Evolutionary conservation across 2,797 vertebrate genomes (phyloP).

Genomic region (Glyptemys insculpta): DNA sequence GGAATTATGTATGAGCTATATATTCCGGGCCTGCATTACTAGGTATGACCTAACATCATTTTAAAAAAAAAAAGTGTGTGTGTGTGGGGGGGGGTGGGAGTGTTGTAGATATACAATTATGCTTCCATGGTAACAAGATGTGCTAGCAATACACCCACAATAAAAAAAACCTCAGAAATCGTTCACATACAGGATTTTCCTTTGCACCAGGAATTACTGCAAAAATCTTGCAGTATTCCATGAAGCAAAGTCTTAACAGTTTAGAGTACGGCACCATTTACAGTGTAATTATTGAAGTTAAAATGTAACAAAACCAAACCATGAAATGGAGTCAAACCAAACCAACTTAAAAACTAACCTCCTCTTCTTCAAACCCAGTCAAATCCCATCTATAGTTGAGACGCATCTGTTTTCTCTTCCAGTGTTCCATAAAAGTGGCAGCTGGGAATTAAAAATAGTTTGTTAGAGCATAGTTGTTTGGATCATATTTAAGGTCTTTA

Average conservation of each 20-base stretch:
- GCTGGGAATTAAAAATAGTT: conserved; percentile 81
- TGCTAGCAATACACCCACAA: conserved; percentile 27
- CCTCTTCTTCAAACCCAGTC: conserved; percentile 97
- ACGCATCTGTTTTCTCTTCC: conserved; percentile 98
- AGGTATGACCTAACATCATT: conserved; percentile 33
- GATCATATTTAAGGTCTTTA: background rate
- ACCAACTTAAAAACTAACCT: conserved; percentile 83
- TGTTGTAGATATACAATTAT: conserved; percentile 13
- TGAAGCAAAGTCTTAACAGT: background rate
- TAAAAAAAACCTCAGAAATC: background rate
- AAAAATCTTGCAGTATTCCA: background rate
- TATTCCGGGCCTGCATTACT: background rate
- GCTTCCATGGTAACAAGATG: conserved; percentile 27
- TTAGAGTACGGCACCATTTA: background rate
- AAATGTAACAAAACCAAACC: conserved; percentile 20
- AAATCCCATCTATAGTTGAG: conserved; percentile 98
- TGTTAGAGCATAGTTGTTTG: background rate
- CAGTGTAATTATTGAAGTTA: background rate
- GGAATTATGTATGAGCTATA: background rate
- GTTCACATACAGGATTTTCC: background rate
- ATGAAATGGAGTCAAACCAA: background rate
- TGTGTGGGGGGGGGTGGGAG: too few species aligned
- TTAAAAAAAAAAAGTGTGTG: background rate
- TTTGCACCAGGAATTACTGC: background rate
- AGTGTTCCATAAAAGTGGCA: conserved; percentile 99